phyloP scores from a whole-genome alignment of 2,888 invertebrate genomes.

The Ochropleura leucogaster region DNA sequence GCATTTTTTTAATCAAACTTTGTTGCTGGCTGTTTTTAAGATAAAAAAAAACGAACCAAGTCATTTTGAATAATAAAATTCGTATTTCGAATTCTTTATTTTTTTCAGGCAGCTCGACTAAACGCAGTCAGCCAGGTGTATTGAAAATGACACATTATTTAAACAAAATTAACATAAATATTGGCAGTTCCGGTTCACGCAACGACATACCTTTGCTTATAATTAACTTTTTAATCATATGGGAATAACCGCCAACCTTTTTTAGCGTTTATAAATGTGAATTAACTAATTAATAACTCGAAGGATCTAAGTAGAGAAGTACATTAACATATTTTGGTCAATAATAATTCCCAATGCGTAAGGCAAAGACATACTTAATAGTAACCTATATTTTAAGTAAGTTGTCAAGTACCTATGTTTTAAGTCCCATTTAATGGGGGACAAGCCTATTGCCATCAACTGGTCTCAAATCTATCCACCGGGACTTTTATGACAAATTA shows the following conservation, averaged over 20 bases:
- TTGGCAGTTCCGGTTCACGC: constrained; percentile 39
- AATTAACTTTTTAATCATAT: constrained; percentile 41
- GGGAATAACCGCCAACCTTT: constrained; percentile 21
- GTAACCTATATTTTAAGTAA: too few species aligned
- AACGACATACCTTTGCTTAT: constrained; percentile 11
- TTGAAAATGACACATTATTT: neutral
- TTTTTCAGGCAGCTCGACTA: neutral
- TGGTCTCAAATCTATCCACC: too few species aligned
- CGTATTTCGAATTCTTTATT: neutral
- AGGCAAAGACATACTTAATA: too few species aligned
- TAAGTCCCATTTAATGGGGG: too few species aligned
- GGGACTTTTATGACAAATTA: too few species aligned
- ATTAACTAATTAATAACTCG: neutral
- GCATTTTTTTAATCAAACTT: neutral
- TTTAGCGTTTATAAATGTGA: constrained; percentile 21
- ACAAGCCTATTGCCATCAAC: too few species aligned
- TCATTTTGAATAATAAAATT: neutral
- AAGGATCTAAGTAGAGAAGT: neutral
- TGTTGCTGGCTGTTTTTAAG: neutral
- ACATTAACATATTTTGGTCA: neutral
- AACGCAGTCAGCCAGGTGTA: constrained; percentile 13
- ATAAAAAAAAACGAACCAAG: neutral
- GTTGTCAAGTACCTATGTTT: too few species aligned
- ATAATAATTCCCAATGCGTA: too few species aligned
- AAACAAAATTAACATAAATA: neutral